Evolutionary conservation across 2,113 vertebrate genomes (phyloP).

Genomic region (Prunella himalayana): DNA sequence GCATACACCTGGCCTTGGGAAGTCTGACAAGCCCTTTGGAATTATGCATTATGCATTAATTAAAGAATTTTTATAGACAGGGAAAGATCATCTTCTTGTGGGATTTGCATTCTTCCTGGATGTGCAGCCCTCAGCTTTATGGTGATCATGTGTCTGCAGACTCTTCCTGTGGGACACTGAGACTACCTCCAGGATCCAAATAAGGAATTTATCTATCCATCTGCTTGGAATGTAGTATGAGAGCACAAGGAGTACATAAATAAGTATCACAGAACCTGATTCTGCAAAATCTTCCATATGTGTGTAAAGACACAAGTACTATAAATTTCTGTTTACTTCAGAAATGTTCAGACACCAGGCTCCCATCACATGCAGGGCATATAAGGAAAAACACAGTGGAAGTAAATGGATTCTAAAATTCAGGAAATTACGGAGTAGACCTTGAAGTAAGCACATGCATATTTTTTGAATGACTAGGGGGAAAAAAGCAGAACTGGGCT

Average conservation of each 20-base stretch:
- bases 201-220: background rate
- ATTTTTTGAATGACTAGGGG: background rate
- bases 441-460: background rate
- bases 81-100: background rate
- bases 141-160: background rate
- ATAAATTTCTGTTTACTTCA: background rate
- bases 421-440: background rate
- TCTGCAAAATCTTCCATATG: background rate
- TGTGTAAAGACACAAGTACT: background rate
- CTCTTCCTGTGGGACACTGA: background rate
- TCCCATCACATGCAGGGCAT: background rate
- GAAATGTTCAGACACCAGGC: background rate
- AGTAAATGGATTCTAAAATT: background rate
- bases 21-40: conserved; percentile 2
- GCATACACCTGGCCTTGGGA: background rate
- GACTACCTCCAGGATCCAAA: background rate
- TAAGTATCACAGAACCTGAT: background rate
- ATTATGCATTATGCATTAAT: background rate
- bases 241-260: background rate
- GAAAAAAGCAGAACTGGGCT: background rate
- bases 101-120: background rate
- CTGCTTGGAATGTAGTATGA: background rate
- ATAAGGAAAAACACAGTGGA: background rate
- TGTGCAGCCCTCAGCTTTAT: background rate
- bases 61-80: background rate